These are phyloP conservation scores for Anoplopoma fimbria DNA, from an alignment of 2,113 vertebrate genomes.

Conservation along the genomic window DNA sequence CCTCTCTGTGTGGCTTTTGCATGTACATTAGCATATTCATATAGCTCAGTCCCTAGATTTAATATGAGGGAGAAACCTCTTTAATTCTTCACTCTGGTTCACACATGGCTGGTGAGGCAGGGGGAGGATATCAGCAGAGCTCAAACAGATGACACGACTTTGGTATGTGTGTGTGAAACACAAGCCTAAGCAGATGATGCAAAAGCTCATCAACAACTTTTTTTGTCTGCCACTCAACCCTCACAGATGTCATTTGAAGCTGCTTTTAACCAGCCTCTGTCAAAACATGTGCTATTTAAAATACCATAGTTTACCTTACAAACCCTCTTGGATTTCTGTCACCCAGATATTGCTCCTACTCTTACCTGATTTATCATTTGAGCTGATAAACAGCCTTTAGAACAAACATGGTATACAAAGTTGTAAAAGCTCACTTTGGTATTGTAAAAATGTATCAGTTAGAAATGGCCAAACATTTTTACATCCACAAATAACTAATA, in stretches of 20 bases:
- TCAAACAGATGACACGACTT: constrained; percentile 39
- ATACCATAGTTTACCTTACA: neutral
- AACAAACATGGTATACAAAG: too few species aligned
- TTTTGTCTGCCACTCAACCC: neutral
- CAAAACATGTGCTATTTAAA: constrained; percentile 11
- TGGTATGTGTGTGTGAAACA: constrained; percentile 15
- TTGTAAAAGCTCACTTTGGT: neutral
- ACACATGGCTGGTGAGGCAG: constrained; percentile 18
- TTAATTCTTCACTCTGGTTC: constrained; percentile 17
- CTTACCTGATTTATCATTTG: neutral
- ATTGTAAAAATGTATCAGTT: neutral
- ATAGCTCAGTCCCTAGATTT: constrained; percentile 22
- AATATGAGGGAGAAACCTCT: constrained; percentile 13
- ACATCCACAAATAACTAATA: neutral
- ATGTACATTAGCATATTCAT: constrained; percentile 46
- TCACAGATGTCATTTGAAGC: neutral
- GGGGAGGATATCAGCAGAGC: constrained; percentile 15
- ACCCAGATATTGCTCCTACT: neutral
- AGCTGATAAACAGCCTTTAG: neutral
- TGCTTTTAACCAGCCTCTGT: neutral
- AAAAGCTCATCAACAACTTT: constrained; percentile 34
- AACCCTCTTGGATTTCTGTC: neutral
- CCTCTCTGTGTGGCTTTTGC: constrained; percentile 10
- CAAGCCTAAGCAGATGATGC: constrained; percentile 39
- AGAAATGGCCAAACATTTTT: neutral